Evolutionary conservation across 1,140 invertebrate genomes (phyloP), one percentile per base, ranked within the genome.

Genomic region (Riptortus pedestris): DNA sequence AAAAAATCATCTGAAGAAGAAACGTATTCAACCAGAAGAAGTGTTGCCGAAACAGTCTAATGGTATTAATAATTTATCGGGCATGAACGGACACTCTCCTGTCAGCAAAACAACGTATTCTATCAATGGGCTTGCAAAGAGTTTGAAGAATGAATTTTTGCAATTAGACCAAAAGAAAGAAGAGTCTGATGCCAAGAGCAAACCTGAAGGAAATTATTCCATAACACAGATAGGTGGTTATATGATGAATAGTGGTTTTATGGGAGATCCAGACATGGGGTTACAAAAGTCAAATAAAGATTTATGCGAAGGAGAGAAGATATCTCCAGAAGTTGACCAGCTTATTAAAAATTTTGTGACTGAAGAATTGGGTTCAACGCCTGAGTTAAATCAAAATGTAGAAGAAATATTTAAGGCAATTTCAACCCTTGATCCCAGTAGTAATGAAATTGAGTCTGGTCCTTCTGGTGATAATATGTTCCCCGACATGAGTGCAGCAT

Each of bases 201-300:
- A 14, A 29, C 3, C 26, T 5, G 31, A 33, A n/a, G 51, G 45
- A 22, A 60, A 64, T 48, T 58, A 45, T 60, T 60, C 61, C 1
- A 48, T 65, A 47, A 58, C 64, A 31, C 67, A 65, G 45, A 67
- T 69, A 48, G 67, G 68, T 67, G 67, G 68, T 63, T 69, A 70
- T 75, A 78, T 78, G 74, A 79, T 79, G 77, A 78, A 73, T 74
- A 74, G 73, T 68, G 72, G 76, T 78, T 79, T 77, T 78, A 85
- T 84, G 82, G 82, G 81, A 75, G 83, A 75, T 68, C 75, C 79
- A 72, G 81, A 80, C 70, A 86, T 86, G 84, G 84, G 85, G 69
- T 78, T 78, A 67, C 65, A 67, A 43, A 71, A 71, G 60, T 64
- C 67, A 29, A 55, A 66, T 52, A 45, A 63, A 55, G 61, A 59